Conservation (phyloP, 2,888 invertebrate species). For the Pristionchus japonicus region DNA sequence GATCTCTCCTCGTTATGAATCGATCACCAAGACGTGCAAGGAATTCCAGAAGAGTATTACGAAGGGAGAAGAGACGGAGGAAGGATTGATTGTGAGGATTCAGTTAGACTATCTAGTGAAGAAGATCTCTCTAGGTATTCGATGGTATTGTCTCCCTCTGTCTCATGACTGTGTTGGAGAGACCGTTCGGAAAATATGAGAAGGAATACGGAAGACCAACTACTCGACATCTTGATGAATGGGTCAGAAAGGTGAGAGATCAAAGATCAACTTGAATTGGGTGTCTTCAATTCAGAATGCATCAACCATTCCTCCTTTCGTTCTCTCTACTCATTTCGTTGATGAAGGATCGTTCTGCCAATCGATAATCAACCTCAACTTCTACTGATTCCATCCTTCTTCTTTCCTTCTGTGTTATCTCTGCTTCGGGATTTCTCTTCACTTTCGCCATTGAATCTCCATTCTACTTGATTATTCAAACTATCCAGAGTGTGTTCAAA, state of each 20-base stretch:
- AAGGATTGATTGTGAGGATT: background rate
- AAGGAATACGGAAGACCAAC: slow-evolving; percentile 44
- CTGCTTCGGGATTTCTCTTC: background rate
- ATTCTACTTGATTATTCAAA: background rate
- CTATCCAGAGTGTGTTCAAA: background rate
- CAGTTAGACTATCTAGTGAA: background rate
- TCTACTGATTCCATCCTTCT: background rate
- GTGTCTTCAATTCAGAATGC: background rate
- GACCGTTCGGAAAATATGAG: slow-evolving; percentile 37
- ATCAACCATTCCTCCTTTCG: background rate
- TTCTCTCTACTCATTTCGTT: slow-evolving; percentile 46
- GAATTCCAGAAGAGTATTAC: background rate
- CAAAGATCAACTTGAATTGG: background rate
- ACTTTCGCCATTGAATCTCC: background rate
- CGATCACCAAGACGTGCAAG: slow-evolving; percentile 18
- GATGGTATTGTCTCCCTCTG: background rate
- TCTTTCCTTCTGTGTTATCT: no score
- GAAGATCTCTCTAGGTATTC: background rate
- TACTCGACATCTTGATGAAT: slow-evolving; percentile 13
- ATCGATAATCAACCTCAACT: slow-evolving; percentile 36
- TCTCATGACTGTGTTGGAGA: background rate
- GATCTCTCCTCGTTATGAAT: slow-evolving; percentile 22
- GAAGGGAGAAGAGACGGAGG: background rate
- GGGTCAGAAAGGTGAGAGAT: slow-evolving; percentile 36
- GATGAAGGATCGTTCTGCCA: slow-evolving; percentile 35